Evolutionary conservation across 1,140 invertebrate genomes (phyloP).

Genomic region (Heliothis virescens): DNA sequence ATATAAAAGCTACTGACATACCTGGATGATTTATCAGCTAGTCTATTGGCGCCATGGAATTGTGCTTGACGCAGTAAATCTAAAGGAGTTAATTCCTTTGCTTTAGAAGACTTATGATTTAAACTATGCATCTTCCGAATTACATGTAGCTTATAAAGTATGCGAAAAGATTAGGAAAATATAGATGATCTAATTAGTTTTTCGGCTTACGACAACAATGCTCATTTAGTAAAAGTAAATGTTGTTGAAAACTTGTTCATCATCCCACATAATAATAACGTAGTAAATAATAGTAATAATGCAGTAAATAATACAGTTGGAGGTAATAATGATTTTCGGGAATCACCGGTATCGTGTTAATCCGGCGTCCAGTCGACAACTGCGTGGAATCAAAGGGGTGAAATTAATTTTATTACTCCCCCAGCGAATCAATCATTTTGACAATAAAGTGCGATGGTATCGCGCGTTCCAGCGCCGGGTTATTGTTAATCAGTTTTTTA

Average conservation of each 20-base stretch:
- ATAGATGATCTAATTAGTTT: too few relatives aligned
- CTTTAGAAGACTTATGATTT: neutral
- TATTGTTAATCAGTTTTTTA: slow-evolving; percentile 40
- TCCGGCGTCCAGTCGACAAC: slow-evolving; percentile 15
- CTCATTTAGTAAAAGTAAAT: too few relatives aligned
- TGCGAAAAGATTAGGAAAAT: too few relatives aligned
- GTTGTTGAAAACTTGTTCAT: too few relatives aligned
- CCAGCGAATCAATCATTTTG: slow-evolving; percentile 38
- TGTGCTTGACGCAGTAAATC: slow-evolving; percentile 39
- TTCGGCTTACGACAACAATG: too few relatives aligned
- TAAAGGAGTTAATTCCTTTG: slow-evolving; percentile 1
- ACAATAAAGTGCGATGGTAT: slow-evolving; percentile 39
- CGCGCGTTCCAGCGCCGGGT: slow-evolving; percentile 1
- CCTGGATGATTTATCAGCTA: slow-evolving; percentile 47
- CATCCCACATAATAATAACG: too few relatives aligned
- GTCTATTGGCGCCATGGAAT: slow-evolving; percentile 49
- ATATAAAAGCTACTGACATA: neutral
- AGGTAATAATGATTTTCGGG: slow-evolving; percentile 2
- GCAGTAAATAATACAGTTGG: too few relatives aligned
- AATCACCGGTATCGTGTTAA: slow-evolving; percentile 16
- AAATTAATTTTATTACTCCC: slow-evolving; percentile 44
- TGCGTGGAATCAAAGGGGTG: slow-evolving; percentile 32
- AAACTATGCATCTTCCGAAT: too few relatives aligned
- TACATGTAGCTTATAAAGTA: too few relatives aligned
- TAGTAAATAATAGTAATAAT: too few relatives aligned